Percentiles rank a stretch among this genome's conserved stretches.
phyloP scores from a whole-genome alignment of 2,888 invertebrate genomes.

The Caenorhabditis zanzibari region DNA sequence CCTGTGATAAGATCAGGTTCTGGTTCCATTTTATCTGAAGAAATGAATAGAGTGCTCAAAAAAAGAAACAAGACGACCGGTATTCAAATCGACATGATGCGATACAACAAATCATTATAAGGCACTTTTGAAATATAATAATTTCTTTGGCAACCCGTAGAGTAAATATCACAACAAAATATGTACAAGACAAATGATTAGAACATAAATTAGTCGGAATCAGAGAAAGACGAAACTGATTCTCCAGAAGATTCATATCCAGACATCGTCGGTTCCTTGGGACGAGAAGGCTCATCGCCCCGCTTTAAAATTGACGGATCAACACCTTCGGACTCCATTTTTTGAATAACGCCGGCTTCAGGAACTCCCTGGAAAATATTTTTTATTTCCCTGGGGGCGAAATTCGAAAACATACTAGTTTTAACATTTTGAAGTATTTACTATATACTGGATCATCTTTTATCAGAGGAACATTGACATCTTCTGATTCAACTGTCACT shows the following conservation, averaged over 20 bases:
- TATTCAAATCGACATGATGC: neutral
- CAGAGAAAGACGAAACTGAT: conserved; percentile 52
- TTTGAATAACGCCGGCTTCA: conserved; percentile 76
- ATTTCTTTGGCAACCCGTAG: conserved; percentile 9
- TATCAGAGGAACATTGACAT: conserved; percentile 22
- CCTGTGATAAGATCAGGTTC: neutral
- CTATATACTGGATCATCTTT: conserved; percentile 75
- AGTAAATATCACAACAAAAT: neutral
- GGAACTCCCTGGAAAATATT: conserved; percentile 74
- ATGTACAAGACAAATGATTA: neutral
- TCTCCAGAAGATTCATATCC: conserved; percentile 46
- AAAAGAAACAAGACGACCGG: neutral
- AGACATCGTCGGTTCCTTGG: neutral
- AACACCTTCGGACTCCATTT: conserved; percentile 78
- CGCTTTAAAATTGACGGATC: conserved; percentile 66
- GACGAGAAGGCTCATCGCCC: conserved; percentile 32
- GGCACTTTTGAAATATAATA: no score
- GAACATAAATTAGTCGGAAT: conserved; percentile 57
- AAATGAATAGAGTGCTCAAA: neutral
- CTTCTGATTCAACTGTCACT: neutral
- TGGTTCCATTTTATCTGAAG: conserved; percentile 19
- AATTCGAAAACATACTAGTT: conserved; percentile 67
- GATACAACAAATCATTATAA: neutral
- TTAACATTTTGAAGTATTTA: conserved; percentile 81
- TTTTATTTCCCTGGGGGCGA: no score